Base-by-base conservation (phyloP, 64 coral and sea anemone genomes). In the Platygyra sinensis region DNA sequence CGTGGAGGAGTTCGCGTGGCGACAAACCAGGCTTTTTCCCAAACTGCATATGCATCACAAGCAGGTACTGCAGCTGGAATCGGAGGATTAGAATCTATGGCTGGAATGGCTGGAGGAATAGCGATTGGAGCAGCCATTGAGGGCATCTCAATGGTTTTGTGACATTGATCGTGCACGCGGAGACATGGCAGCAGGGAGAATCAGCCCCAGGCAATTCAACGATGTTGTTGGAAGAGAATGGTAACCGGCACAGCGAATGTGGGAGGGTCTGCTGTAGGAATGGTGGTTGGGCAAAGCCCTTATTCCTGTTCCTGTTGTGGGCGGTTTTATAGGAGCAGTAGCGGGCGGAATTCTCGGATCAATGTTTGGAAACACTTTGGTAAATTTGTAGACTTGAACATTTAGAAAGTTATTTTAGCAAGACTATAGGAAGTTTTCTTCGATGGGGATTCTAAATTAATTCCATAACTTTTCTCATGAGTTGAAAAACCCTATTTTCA, bases 291-390 rank as follows among this genome's bases (percentile, higher is more conserved):
- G 10, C 87, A n/a, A 80, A 80, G 32, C 20, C 64, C 22, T 80
- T 65, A 72, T 80, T 80, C 87, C 87, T 52, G 13, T 89, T 89
- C 87, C 87, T 30, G 12, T 72, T 49, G 12, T 89, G 15, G 87
- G 75, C 12, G 39, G 61, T 18, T 16, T 71, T 30, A 25, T 89
- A 52, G 87, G 87, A 72, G 39, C 76, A 20, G 4, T 69, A 15
- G 32, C 55, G 13, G 87, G 75, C 13, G 86, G 72, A 76, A 0
- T 46, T 60, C 52, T 57, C 22, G 86, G 86, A 36, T 31, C 32
- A 31, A 22, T 76, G 2, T 63, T 38, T 6, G 72, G 72, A 12
- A 61, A 77, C 62, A 67, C 50, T 52, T 52, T 52, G 50, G 50
- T 52, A 52, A 52, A 52, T 52, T 52, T 52, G 50, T 52, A 52